Conservation (phyloP, 2,797 vertebrate genomes). For the Mallotus villosus region DNA sequence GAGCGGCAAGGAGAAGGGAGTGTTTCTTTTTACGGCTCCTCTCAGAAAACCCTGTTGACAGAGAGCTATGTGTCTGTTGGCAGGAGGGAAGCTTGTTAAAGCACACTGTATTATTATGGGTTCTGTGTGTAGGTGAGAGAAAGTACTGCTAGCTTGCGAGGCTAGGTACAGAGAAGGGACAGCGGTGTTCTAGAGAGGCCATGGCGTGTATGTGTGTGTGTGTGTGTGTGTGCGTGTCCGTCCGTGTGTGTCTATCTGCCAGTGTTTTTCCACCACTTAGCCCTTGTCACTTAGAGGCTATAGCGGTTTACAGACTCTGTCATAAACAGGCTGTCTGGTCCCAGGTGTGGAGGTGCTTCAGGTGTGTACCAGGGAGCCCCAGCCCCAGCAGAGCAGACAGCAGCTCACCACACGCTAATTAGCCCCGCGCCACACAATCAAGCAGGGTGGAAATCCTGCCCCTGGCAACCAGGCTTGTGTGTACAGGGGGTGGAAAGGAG, state of each 20-base stretch:
- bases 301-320: slow-evolving; percentile 52
- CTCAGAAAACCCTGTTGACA: slow-evolving; percentile 63
- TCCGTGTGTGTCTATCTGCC: not conserved
- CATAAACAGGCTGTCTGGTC: slow-evolving; percentile 41
- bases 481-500: no score
- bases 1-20: slow-evolving; percentile 37
- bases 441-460: no score
- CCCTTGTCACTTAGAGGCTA: slow-evolving; percentile 35
- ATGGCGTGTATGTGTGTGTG: slow-evolving; percentile 52
- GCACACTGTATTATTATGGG: no score
- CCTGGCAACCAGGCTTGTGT: no score
- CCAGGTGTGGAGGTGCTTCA: slow-evolving; percentile 34
- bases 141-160: no score
- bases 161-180: no score
- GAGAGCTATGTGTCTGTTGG: slow-evolving; percentile 55
- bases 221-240: slow-evolving; percentile 30
- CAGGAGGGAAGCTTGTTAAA: slow-evolving; percentile 28
- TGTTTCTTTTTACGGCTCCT: slow-evolving; percentile 65
- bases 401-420: no score
- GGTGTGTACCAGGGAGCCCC: slow-evolving; percentile 54
- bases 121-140: not conserved
- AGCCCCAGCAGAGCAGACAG: slow-evolving; percentile 6
- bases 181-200: not conserved
- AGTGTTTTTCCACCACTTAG: slow-evolving; percentile 41
- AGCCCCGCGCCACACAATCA: no score